Conservation (phyloP, 30 jellyfish, hydroid and myxozoan species). For the Morbakka virulenta region DNA sequence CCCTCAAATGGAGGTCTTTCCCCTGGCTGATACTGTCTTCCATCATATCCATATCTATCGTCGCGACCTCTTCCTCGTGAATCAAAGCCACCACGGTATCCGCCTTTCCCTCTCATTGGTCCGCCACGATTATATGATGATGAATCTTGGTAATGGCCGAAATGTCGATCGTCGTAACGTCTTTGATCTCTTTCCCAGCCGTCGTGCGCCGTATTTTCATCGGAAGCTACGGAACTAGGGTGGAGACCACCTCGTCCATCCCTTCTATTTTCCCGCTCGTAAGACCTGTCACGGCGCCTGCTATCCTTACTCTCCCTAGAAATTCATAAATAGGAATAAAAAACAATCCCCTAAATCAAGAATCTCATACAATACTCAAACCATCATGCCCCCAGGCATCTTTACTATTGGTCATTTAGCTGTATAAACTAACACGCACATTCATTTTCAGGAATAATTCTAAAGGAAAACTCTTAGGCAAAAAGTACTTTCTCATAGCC, state of each 20-base stretch:
- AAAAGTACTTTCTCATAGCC: too few species aligned
- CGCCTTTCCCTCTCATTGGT: slow-evolving; percentile 61
- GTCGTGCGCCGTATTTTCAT: slow-evolving; percentile 42
- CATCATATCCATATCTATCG: slow-evolving; percentile 33
- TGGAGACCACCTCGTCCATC: slow-evolving; percentile 15
- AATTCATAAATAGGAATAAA: too few species aligned
- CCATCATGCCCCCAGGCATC: too few species aligned
- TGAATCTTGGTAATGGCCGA: slow-evolving; percentile 43
- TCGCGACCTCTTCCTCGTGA: slow-evolving; percentile 45
- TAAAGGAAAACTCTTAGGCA: too few species aligned
- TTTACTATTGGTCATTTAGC: too few species aligned
- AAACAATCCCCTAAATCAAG: too few species aligned
- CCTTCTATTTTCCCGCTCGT: slow-evolving; percentile 37
- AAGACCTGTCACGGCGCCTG: not conserved
- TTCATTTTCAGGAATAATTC: too few species aligned
- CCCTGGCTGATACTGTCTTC: slow-evolving; percentile 31
- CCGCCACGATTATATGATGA: slow-evolving; percentile 41
- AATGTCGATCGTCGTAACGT: slow-evolving; percentile 47
- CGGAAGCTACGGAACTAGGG: not conserved
- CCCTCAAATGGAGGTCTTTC: slow-evolving; percentile 43
- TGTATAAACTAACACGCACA: too few species aligned
- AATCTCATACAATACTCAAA: too few species aligned
- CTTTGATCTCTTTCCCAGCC: slow-evolving; percentile 64
- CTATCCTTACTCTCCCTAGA: not conserved
- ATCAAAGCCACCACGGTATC: slow-evolving; percentile 52